phyloP scores from a whole-genome alignment of 1,140 invertebrate genomes.

The Neuroterus valhalla region DNA sequence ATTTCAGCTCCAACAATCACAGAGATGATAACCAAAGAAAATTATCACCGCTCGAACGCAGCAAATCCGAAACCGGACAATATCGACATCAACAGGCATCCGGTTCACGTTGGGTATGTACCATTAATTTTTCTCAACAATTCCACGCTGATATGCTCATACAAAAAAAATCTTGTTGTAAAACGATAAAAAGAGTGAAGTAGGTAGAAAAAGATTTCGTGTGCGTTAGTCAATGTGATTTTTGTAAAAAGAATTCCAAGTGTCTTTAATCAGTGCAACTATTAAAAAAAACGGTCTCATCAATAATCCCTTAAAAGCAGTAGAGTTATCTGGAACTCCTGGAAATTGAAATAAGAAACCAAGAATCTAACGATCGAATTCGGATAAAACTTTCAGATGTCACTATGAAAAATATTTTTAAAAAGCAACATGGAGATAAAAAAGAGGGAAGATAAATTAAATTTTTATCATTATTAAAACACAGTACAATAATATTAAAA shows the following conservation, averaged over 20 bases:
- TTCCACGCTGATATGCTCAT: conserved; percentile 31
- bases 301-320: too few species aligned
- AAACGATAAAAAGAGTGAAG: conserved; percentile 30
- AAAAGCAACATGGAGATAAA: too few species aligned
- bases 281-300: background rate
- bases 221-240: conserved; percentile 29
- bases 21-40: conserved; percentile 73
- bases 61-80: conserved; percentile 86
- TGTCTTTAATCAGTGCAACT: background rate
- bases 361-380: too few species aligned
- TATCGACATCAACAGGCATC: conserved; percentile 88
- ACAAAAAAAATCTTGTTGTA: conserved; percentile 1
- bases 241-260: background rate
- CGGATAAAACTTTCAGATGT: too few species aligned
- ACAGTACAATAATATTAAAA: too few species aligned
- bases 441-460: too few species aligned
- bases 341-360: too few species aligned
- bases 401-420: too few species aligned
- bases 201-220: conserved; percentile 25
- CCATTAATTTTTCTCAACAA: background rate
- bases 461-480: too few species aligned
- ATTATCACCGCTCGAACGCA: conserved; percentile 73
- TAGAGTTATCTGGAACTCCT: too few species aligned
- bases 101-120: conserved; percentile 91
- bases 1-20: conserved; percentile 70